Evolutionary conservation across 1,140 invertebrate genomes (phyloP), one percentile per base, ranked within the genome.

Genomic region (Hypothenemus hampei): DNA sequence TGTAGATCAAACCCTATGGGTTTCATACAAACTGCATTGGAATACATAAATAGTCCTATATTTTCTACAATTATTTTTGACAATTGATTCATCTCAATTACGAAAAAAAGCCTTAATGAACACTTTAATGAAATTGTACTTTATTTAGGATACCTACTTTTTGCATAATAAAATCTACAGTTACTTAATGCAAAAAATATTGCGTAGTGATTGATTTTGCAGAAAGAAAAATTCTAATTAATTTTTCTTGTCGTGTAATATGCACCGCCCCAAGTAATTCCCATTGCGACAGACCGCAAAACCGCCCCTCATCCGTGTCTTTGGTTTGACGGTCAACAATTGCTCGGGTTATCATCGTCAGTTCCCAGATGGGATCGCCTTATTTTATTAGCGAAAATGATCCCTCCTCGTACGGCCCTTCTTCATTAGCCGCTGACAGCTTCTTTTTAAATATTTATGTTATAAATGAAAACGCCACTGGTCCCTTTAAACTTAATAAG

Each of bases 301-400:
- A 57, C 44, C 31, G 39, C 45, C 54, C 54, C 54, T 57, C 54
- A 43, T 49, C 54, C 43, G 21, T 49, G 45, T 52, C 56, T 36
- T 46, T 52, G 43, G 31, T 52, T 58, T 58, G 41, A 43, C 53
- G 60, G 60, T 62, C 60, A 62, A 59, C 60, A 62, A 62, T 62
- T 62, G 60, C 54, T 59, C 52, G 60, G 60, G 51, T 62, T 62
- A 62, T 62, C 60, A 62, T 62, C 60, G 60, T 47, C 57, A 48
- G 47, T 31, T 57, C 53, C 60, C 60, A 59, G 46, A 62, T 59
- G 57, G 60, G 60, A 53, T 62, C 33, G 52, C 60, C 58, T 62
- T 62, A 62, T 59, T 62, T 62, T 60, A 62, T 59, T 62, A 62
- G 41, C 24, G 43, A 52, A 57, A 47, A 44, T 55, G 40, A 55